Conservation (phyloP, 2,113 vertebrate genomes). For the Australoheros scitulus region DNA sequence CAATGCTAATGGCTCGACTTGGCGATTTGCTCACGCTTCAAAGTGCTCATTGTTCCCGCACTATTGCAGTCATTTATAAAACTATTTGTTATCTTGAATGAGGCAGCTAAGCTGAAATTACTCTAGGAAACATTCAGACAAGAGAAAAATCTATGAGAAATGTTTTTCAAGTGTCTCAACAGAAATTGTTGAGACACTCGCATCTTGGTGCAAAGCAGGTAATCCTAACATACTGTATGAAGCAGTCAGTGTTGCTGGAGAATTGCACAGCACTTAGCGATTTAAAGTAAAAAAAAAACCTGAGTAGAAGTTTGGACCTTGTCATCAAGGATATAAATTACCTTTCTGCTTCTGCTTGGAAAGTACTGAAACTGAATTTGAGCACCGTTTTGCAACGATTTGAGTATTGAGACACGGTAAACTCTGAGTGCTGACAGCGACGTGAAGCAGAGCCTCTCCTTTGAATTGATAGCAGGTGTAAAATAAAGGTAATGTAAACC, state of each 20-base stretch:
- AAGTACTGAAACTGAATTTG: conserved; percentile 17
- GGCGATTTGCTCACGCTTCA: conserved; percentile 17
- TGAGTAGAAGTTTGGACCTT: conserved; percentile 13
- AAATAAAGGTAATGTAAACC: conserved; percentile 3
- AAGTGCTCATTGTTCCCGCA: neutral
- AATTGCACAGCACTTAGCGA: neutral
- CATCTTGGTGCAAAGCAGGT: conserved; percentile 8
- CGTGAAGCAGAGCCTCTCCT: neutral
- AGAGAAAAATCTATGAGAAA: conserved; percentile 1
- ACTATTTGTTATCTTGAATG: neutral
- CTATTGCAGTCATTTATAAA: conserved; percentile 9
- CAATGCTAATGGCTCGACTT: neutral
- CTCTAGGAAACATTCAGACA: neutral
- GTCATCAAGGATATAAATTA: conserved; percentile 28
- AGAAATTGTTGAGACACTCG: neutral
- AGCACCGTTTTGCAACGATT: conserved; percentile 6
- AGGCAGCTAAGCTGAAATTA: neutral
- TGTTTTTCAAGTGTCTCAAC: neutral
- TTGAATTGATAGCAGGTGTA: conserved; percentile 10
- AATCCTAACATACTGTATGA: neutral
- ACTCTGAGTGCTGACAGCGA: neutral
- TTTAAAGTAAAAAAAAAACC: neutral
- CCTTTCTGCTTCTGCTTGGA: neutral
- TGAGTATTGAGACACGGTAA: conserved; percentile 16
- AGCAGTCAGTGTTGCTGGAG: neutral